Evolutionary conservation across 1,140 invertebrate genomes (phyloP).

Genomic region (Eupeodes corollae): DNA sequence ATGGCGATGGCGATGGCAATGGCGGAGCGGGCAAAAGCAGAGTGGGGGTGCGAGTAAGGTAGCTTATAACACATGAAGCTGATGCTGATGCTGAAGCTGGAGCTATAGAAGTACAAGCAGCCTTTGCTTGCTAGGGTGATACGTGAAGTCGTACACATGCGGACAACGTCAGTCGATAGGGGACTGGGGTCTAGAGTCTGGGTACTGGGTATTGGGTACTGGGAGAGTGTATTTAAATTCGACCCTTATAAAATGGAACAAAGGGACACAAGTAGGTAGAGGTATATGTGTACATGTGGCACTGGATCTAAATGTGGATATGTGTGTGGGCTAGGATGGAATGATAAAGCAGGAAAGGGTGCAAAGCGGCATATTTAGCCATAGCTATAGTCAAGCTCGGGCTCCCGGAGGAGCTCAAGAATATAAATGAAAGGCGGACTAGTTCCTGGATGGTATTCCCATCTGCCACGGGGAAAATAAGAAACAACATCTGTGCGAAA

Average conservation of each 20-base stretch:
- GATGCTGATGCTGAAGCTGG: neutral
- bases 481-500: neutral
- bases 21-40: neutral
- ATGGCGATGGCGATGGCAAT: neutral
- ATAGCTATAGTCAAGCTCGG: neutral
- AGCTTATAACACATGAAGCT: too few relatives aligned
- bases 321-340: neutral
- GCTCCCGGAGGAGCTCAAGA: neutral
- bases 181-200: neutral
- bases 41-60: too few relatives aligned
- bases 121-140: too few relatives aligned
- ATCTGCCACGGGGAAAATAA: neutral
- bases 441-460: too few relatives aligned
- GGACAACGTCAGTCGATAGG: neutral
- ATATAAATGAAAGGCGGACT: too few relatives aligned
- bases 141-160: neutral
- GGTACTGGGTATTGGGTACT: neutral
- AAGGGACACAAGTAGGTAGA: neutral
- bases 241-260: neutral
- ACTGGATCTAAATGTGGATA: neutral
- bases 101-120: neutral
- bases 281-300: neutral
- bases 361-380: neutral
- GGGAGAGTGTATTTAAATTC: conserved; percentile 3
- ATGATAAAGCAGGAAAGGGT: neutral